These are phyloP conservation scores for Fratercula arctica DNA, from an alignment of 2,797 vertebrate species.

Conservation along the genomic window DNA sequence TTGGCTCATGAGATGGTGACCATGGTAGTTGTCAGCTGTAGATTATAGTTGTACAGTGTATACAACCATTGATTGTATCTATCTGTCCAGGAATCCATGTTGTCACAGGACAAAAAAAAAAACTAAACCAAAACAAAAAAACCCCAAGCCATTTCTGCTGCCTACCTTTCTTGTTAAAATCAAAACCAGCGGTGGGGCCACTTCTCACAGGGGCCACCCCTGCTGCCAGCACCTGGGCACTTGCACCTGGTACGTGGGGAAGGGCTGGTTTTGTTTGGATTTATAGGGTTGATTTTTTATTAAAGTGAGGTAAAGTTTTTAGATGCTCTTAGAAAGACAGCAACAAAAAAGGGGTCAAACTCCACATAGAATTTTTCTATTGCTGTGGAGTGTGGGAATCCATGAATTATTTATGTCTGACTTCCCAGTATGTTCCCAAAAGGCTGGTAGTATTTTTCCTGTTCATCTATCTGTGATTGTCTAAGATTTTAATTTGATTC, in stretches of 20 bases:
- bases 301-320: neutral
- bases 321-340: neutral
- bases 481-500: constrained; percentile 30
- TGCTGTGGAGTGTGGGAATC: accelerated
- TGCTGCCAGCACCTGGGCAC: accelerated
- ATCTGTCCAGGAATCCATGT: neutral
- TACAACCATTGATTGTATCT: neutral
- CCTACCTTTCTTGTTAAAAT: neutral
- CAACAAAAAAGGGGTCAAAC: neutral
- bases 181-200: neutral
- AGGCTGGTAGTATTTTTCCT: constrained; percentile 29
- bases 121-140: neutral
- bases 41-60: neutral
- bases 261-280: neutral
- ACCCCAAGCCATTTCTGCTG: neutral
- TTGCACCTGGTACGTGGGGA: accelerated
- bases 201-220: neutral
- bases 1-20: neutral
- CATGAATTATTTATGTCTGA: constrained; percentile 45
- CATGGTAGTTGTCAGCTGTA: neutral
- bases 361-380: neutral
- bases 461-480: neutral
- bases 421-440: constrained; percentile 22
- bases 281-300: accelerated
- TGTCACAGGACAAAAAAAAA: neutral